Evolutionary conservation across 2,888 invertebrate genomes (phyloP).

Genomic region (Dryadula phaetusa): DNA sequence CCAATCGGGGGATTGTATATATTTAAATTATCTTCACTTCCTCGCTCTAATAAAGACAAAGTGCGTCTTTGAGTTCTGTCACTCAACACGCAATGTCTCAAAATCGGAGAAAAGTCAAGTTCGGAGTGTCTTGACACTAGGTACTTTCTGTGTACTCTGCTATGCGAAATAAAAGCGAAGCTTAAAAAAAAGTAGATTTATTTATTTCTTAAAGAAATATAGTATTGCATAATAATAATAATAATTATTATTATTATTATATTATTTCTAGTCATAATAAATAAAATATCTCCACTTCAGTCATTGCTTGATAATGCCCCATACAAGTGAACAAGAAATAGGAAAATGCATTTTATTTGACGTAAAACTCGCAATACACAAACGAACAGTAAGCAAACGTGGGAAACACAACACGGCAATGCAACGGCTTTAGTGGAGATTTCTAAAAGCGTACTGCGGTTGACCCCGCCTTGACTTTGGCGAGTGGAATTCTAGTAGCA

Average conservation of each 20-base stretch:
- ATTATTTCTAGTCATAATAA: neutral
- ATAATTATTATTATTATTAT: no score
- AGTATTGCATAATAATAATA: no score
- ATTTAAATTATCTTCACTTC: no score
- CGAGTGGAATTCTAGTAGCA: constrained; percentile 31
- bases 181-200: neutral
- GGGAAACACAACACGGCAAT: constrained; percentile 21
- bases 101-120: no score
- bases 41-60: no score
- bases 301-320: neutral
- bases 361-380: neutral
- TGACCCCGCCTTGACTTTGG: constrained; percentile 44
- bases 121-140: no score
- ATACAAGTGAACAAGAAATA: constrained; percentile 14
- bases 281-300: neutral
- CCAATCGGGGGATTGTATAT: no score
- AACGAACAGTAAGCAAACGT: constrained; percentile 14
- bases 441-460: constrained; percentile 43
- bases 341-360: constrained; percentile 5
- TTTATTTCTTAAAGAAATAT: no score
- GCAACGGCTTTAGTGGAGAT: constrained; percentile 24
- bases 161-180: no score
- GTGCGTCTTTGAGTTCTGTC: no score
- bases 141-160: no score
- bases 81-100: no score